These are phyloP conservation scores for Cephalophus harveyi DNA, from an alignment of 2,113 vertebrate species.

Conservation along the genomic window DNA sequence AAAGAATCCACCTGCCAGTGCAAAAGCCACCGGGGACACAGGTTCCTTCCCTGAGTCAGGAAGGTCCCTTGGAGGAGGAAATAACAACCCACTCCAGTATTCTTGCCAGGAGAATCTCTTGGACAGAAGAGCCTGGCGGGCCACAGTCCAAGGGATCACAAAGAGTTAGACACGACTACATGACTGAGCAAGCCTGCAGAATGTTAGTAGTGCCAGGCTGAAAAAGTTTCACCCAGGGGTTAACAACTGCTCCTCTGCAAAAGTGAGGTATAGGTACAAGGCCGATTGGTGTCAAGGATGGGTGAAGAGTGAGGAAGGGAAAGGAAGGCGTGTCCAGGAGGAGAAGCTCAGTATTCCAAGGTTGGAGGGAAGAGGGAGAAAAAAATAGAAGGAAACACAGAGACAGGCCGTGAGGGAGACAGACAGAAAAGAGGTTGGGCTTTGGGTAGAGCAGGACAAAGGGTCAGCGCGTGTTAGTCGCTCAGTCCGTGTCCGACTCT, in stretches of 20 bases:
- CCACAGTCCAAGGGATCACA: neutral
- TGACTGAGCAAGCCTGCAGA: neutral
- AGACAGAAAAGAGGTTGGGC: neutral
- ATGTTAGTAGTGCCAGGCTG: neutral
- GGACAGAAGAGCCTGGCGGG: neutral
- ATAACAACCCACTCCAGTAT: neutral
- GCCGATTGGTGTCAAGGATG: neutral
- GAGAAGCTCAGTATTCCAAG: neutral
- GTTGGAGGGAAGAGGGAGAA: neutral
- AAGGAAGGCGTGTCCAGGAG: accelerated
- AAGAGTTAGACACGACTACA: neutral
- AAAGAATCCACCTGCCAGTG: neutral
- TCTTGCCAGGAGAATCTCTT: neutral
- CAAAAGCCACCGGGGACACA: neutral
- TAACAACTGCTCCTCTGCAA: neutral
- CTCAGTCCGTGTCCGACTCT: no score
- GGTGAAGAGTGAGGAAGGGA: neutral
- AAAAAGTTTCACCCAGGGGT: neutral
- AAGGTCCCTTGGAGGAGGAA: neutral
- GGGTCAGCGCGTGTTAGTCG: accelerated
- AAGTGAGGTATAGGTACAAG: neutral
- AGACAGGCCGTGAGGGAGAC: neutral
- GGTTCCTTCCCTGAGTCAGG: neutral
- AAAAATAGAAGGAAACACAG: neutral
- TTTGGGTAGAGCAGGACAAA: neutral